These are phyloP conservation scores for Uropetala carovei DNA, from an alignment of 2,888 invertebrate genomes.

Conservation along the genomic window DNA sequence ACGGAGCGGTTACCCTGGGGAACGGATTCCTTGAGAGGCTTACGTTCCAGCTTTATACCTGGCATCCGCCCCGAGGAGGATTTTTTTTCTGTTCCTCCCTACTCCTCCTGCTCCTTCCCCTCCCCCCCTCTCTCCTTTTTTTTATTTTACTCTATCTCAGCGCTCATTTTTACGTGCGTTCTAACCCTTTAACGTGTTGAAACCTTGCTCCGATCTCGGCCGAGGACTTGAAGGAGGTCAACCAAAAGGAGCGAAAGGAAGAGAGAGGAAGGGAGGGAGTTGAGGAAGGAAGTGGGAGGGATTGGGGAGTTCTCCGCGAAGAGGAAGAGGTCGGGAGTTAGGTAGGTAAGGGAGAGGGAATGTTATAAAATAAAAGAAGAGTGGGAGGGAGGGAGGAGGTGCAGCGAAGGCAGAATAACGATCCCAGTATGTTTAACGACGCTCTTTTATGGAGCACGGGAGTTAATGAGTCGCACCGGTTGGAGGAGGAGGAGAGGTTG, in stretches of 20 bases:
- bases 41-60: conserved; percentile 56
- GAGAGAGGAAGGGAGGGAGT: not conserved
- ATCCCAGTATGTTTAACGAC: conserved; percentile 50
- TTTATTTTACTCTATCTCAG: not conserved
- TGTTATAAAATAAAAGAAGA: conserved; percentile 2
- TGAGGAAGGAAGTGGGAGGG: not conserved
- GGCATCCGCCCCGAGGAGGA: not conserved
- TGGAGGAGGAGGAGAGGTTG: not conserved
- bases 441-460: conserved; percentile 46
- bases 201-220: not conserved
- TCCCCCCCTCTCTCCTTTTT: too few relatives aligned
- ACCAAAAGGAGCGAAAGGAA: not conserved
- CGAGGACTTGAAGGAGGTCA: not conserved
- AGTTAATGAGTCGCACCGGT: conserved; percentile 46
- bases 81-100: not conserved
- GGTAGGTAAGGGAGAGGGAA: not conserved
- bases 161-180: not conserved
- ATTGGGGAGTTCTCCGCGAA: too few relatives aligned
- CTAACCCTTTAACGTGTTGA: not conserved
- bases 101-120: not conserved
- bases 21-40: conserved; percentile 60
- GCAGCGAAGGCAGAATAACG: conserved; percentile 20
- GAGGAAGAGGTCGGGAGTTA: not conserved
- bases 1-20: conserved; percentile 43
- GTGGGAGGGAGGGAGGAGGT: not conserved